Evolutionary conservation across 2,113 vertebrate genomes (phyloP).

Genomic region (Rhinoderma darwinii): DNA sequence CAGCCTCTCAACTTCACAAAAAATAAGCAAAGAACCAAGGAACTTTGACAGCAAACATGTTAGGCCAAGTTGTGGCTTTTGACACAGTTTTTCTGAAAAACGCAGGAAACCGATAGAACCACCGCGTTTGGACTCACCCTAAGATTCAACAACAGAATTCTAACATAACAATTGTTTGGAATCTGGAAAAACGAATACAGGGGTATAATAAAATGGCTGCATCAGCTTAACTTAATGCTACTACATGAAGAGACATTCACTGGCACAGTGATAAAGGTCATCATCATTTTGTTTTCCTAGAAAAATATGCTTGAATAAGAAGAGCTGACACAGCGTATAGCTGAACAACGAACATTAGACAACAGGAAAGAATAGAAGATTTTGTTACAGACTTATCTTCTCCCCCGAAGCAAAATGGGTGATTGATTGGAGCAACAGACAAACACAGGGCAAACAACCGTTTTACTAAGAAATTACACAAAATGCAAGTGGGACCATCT

Average conservation of each 20-base stretch:
- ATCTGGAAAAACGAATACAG: background rate
- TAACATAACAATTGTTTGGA: background rate
- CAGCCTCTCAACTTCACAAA: too few species aligned
- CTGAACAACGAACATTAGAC: background rate
- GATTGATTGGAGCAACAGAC: background rate
- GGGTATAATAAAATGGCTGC: background rate
- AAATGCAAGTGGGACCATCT: too few species aligned
- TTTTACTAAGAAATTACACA: background rate
- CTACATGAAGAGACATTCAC: background rate
- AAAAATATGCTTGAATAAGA: background rate
- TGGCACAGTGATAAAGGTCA: background rate
- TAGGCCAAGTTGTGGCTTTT: too few species aligned
- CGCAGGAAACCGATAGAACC: too few species aligned
- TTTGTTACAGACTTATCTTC: slow-evolving; percentile 32
- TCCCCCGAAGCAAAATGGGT: background rate
- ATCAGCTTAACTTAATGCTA: background rate
- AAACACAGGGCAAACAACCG: background rate
- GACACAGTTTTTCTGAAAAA: too few species aligned
- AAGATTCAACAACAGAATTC: background rate
- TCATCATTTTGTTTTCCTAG: background rate
- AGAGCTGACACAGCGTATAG: slow-evolving; percentile 25
- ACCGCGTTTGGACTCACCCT: background rate
- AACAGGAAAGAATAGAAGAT: slow-evolving; percentile 39
- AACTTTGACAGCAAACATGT: too few species aligned
- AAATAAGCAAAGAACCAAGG: too few species aligned